These are phyloP conservation scores for Lacanobia wlatinum DNA, from an alignment of 2,888 invertebrate species.

Conservation along the genomic window DNA sequence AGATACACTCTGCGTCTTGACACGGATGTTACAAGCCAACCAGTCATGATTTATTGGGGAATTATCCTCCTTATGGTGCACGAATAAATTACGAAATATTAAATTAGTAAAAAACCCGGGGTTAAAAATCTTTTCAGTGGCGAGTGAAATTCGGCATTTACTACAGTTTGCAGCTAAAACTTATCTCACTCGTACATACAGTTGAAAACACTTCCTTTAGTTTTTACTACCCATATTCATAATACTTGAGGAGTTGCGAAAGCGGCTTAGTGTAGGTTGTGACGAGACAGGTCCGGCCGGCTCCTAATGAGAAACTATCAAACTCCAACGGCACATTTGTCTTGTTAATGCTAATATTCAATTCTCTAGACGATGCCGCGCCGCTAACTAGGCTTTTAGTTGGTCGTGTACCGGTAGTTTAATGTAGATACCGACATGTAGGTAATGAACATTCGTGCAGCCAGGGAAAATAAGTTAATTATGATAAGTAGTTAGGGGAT, in stretches of 20 bases:
- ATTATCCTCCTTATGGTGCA: background rate
- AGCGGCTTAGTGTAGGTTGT: constrained; percentile 74
- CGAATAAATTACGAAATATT: constrained; percentile 1
- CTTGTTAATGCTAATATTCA: constrained; percentile 86
- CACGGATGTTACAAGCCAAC: constrained; percentile 40
- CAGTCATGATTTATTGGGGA: constrained; percentile 36
- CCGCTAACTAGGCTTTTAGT: constrained; percentile 73
- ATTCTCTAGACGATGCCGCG: constrained; percentile 74
- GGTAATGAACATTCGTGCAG: constrained; percentile 3
- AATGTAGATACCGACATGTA: constrained; percentile 28
- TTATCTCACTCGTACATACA: constrained; percentile 20
- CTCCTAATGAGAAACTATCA: constrained; percentile 87
- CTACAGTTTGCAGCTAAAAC: constrained; percentile 16
- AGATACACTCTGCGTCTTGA: constrained; percentile 57
- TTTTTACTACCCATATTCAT: constrained; percentile 56
- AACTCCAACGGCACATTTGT: constrained; percentile 85
- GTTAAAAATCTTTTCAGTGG: background rate
- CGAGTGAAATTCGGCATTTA: background rate
- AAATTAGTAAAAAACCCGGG: background rate
- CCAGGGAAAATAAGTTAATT: constrained; percentile 11
- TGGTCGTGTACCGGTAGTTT: constrained; percentile 57
- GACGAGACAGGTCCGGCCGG: constrained; percentile 67
- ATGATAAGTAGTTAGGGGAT: background rate
- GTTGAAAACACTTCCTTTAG: constrained; percentile 34
- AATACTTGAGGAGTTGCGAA: constrained; percentile 72